These are phyloP conservation scores for Tachycineta bicolor DNA, from an alignment of 2,113 vertebrate species.

Conservation along the genomic window DNA sequence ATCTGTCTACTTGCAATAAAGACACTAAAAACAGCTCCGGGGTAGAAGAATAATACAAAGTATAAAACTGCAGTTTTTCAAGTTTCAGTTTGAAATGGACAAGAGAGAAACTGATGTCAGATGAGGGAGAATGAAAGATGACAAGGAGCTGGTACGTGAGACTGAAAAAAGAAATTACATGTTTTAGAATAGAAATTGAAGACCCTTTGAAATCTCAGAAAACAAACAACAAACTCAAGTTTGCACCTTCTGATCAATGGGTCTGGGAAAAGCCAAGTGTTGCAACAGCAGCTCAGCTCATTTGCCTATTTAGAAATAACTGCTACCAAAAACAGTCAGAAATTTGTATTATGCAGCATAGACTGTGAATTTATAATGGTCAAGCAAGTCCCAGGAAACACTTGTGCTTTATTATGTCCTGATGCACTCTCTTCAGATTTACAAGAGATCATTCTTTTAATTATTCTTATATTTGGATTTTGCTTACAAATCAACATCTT, in stretches of 20 bases:
- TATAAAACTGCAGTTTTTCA: slow-evolving; percentile 60
- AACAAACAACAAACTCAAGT: not conserved
- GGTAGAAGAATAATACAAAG: slow-evolving; percentile 68
- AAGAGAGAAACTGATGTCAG: slow-evolving; percentile 32
- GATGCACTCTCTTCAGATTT: not conserved
- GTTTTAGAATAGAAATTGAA: not conserved
- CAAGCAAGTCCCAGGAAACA: not conserved
- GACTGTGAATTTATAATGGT: not conserved
- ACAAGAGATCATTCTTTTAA: not conserved
- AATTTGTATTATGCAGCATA: not conserved
- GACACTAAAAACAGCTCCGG: slow-evolving; percentile 70
- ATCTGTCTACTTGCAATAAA: slow-evolving; percentile 76
- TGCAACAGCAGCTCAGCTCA: not conserved
- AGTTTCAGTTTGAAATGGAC: slow-evolving; percentile 56
- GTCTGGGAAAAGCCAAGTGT: not conserved
- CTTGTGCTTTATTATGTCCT: not conserved
- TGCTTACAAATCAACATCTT: not conserved
- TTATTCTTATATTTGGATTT: not conserved
- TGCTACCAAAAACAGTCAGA: not conserved
- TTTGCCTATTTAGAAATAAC: not conserved
- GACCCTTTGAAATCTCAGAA: not conserved
- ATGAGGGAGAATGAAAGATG: not conserved
- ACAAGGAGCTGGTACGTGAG: not conserved
- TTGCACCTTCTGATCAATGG: not conserved
- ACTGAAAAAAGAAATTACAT: not conserved